Evolutionary conservation across 2,113 vertebrate species (phyloP).

Genomic region (Caretta caretta): DNA sequence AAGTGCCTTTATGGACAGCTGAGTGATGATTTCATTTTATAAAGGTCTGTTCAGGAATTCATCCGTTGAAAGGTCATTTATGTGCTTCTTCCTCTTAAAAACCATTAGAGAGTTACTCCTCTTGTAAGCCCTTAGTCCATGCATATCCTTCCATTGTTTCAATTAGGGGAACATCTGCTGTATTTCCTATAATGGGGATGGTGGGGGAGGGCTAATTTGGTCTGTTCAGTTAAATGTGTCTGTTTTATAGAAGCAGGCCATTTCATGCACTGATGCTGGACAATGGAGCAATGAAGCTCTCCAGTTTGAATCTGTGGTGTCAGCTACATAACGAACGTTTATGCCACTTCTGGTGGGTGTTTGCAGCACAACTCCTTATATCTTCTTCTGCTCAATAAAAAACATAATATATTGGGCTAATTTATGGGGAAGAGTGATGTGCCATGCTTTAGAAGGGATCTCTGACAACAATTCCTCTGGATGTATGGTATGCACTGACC

Average conservation of each 20-base stretch:
- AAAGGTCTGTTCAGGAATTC: constrained; percentile 64
- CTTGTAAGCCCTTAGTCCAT: constrained; percentile 42
- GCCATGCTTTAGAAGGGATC: constrained; percentile 16
- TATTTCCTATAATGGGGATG: constrained; percentile 57
- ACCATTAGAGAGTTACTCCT: constrained; percentile 22
- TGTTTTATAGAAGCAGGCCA: constrained; percentile 54
- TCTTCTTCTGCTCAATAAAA: constrained; percentile 21
- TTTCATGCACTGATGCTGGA: constrained; percentile 15
- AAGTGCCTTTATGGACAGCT: constrained; percentile 45
- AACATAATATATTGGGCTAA: constrained; percentile 26
- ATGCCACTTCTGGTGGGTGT: constrained; percentile 20
- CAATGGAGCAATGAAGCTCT: constrained; percentile 2
- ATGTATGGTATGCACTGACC: not conserved
- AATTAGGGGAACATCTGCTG: constrained; percentile 66
- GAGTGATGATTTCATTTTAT: constrained; percentile 71
- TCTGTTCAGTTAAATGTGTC: constrained; percentile 58
- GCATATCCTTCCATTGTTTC: constrained; percentile 67
- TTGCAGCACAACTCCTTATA: constrained; percentile 41
- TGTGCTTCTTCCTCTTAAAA: constrained; percentile 52
- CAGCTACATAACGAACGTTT: not conserved
- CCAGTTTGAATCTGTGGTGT: constrained; percentile 24
- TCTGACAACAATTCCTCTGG: not conserved
- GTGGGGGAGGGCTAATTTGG: constrained; percentile 60
- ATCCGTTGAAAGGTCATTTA: constrained; percentile 69
- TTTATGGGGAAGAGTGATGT: not conserved